Base-by-base conservation (phyloP, 1,140 invertebrate genomes). In the Panonychus citri region DNA sequence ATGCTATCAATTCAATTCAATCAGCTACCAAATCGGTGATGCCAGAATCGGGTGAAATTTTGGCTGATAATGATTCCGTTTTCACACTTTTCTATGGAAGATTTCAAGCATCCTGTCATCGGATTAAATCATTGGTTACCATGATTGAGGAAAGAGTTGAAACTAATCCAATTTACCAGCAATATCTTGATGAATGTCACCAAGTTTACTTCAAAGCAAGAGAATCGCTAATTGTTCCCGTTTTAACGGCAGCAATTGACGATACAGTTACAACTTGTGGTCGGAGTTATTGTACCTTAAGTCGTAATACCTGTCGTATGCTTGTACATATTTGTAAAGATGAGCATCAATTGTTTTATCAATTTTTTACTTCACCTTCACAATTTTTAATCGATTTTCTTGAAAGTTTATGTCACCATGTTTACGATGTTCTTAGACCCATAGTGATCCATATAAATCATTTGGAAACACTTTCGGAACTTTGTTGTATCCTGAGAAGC, bases 381-480 rank as follows among this genome's bases (percentile, higher is more conserved):
- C 80, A 80, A 54, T 52, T 53, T 62, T 64, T 61, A 57, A 73
- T 71, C 61, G 64, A 68, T n/a, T 80, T 78, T 66, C 65, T 97
- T 26, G 85, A 87, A 62, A 77, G 77, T 0, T 68, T 98, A 0
- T 97, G 90, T 66, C 82, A 80, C 17, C 79, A 81, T 49, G 67
- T 98, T 8, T 98, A 98, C 66, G 93, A 99, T 66, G 80, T 79
- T 1, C 69, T 98, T 55, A 74, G 94, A n/a, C 91, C 95, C 1
- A 79, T 87, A 54, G 83, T 99, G 39, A 94, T 98, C 60, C 86
- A 94, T 66, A 86, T 97, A 52, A 89, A 93, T 67, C 93, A 98
- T 72, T 73, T 98, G 63, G 94, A 99, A 75, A 95, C 93, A 1
- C 70, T 98, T 15, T 85, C 91, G 0, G 94, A 98, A 70, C 78